Percentiles rank a stretch among this genome's conserved stretches.
Evolutionary conservation across 2,888 invertebrate species (phyloP).

Genomic region (Liopterus haemorrhoidalis): DNA sequence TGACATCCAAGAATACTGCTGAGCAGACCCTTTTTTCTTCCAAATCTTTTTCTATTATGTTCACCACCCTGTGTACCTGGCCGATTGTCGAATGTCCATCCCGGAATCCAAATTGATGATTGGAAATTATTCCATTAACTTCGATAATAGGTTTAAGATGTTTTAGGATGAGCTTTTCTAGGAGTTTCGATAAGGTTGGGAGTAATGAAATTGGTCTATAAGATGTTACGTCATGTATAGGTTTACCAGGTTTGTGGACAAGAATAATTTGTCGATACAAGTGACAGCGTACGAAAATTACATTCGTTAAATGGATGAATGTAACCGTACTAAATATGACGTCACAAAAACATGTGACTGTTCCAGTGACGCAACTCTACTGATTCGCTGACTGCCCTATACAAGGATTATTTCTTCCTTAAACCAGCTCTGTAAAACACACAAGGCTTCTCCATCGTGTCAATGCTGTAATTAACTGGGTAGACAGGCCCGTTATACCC

Average conservation of each 20-base stretch:
- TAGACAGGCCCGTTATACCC: too few relatives aligned
- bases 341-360: too few relatives aligned
- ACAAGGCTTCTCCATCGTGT: too few relatives aligned
- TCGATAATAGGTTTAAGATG: conserved; percentile 16
- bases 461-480: too few relatives aligned
- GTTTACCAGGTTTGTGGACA: conserved; percentile 29
- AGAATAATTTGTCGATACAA: too few relatives aligned
- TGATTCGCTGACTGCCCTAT: too few relatives aligned
- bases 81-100: conserved; percentile 24
- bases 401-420: too few relatives aligned
- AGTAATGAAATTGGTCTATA: conserved; percentile 30
- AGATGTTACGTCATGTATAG: conserved; percentile 18
- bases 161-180: conserved; percentile 27
- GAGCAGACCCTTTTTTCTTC: conserved; percentile 16
- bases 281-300: too few relatives aligned
- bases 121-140: conserved; percentile 13
- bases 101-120: conserved; percentile 26
- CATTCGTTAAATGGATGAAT: too few relatives aligned
- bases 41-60: conserved; percentile 13
- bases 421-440: too few relatives aligned
- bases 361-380: too few relatives aligned
- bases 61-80: conserved; percentile 23
- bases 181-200: conserved; percentile 25
- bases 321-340: too few relatives aligned
- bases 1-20: conserved; percentile 15